phyloP scores from a whole-genome alignment of 2,888 invertebrate species.

The Cheilosia pagana region DNA sequence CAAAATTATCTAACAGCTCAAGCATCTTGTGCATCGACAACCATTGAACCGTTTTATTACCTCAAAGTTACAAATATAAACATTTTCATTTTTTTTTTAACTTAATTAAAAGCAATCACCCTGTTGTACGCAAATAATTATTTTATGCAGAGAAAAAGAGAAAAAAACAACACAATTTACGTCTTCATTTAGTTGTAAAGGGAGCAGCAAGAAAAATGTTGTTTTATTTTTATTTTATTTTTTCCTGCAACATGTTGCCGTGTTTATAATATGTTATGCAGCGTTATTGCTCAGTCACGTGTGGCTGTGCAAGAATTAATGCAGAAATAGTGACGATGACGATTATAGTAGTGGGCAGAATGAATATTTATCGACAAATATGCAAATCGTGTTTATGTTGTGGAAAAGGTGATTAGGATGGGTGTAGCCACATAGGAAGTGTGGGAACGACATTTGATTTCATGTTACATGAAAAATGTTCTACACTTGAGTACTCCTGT shows the following conservation, averaged over 20 bases:
- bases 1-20: conserved; percentile 20
- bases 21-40: conserved; percentile 21
- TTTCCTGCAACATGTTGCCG: conserved; percentile 47
- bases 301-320: conserved; percentile 35
- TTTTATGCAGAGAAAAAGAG: neutral
- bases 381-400: conserved; percentile 6
- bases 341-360: conserved; percentile 22
- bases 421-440: conserved; percentile 42
- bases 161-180: no score
- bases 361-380: conserved; percentile 2
- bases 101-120: conserved; percentile 40
- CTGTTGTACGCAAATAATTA: conserved; percentile 6
- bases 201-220: no score
- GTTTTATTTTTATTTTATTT: neutral
- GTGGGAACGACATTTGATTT: conserved; percentile 45
- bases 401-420: neutral
- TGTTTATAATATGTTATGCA: neutral
- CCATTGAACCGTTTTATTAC: conserved; percentile 36
- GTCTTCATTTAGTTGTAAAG: no score
- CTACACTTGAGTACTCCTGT: neutral
- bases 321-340: conserved; percentile 43
- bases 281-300: conserved; percentile 43
- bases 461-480: neutral
- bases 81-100: conserved; percentile 4
- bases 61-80: neutral